Evolutionary conservation across 23 tunicate species (phyloP), one percentile per base, ranked within the genome.

Genomic region (Aplidium turbinatum): DNA sequence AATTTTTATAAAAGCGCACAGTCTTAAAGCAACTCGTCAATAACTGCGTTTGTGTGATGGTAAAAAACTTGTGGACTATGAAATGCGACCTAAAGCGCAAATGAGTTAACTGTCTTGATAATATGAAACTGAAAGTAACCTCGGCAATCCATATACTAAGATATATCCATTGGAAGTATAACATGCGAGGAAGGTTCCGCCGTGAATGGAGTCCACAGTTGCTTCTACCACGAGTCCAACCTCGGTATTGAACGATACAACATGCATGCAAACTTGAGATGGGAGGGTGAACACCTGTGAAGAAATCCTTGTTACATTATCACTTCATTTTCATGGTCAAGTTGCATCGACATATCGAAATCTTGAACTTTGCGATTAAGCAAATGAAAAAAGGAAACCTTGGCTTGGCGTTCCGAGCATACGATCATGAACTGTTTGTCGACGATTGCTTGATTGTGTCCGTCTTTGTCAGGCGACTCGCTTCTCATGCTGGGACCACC

Each of bases 351-450:
- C 48, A 42, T 13, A 9, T 42, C 48, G 48, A n/a, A n/a, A n/a
- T n/a, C n/a, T n/a, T n/a, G n/a, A n/a, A n/a, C n/a, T n/a, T n/a
- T n/a, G n/a, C n/a, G n/a, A n/a, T n/a, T n/a, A n/a, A n/a, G n/a
- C n/a, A n/a, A n/a, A n/a, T n/a, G 62, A 55, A 18, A 20, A 30
- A 35, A 39, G 38, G 23, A 21, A 18, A 84, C 90, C 76, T 78
- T 85, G 0, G 82, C 78, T 48, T 78, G 92, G 26, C 33, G 55
- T 58, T 85, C 92, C 0, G 89, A 64, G 30, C 83, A 61, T 4
- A 75, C 75, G 4, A 83, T 50, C 66, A 83, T 47, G 74, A 83
- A 83, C 35, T 83, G 89, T 39, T 83, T 83, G 47, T 83, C 89
- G 57, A 50, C 68, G 13, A 24, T 75, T 6, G 42, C 4, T 21